These are phyloP conservation scores for Pampus argenteus DNA, from an alignment of 2,797 vertebrate species.

Conservation along the genomic window DNA sequence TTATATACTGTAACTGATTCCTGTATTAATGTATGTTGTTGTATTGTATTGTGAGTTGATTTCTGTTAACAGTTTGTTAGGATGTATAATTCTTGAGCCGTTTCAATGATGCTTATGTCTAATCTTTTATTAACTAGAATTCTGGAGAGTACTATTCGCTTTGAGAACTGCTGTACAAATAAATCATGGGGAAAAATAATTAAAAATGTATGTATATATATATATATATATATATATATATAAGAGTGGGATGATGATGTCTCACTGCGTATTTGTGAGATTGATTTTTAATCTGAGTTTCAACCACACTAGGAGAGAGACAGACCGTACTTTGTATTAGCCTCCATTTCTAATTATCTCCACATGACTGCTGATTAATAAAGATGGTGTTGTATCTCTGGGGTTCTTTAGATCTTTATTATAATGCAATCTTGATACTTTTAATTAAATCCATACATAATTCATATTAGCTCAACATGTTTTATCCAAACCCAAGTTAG, in stretches of 20 bases:
- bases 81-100: too few species aligned
- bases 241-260: too few species aligned
- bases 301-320: neutral
- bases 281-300: neutral
- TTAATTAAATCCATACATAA: slow-evolving; percentile 53
- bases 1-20: too few species aligned
- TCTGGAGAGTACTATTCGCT: neutral
- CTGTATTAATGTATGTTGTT: too few species aligned
- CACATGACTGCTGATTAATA: slow-evolving; percentile 7
- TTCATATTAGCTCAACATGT: slow-evolving; percentile 25
- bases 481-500: slow-evolving; percentile 31
- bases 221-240: too few species aligned
- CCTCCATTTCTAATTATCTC: slow-evolving; percentile 10
- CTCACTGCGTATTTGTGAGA: neutral
- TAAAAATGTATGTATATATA: too few species aligned
- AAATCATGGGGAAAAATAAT: too few species aligned
- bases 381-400: slow-evolving; percentile 24
- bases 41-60: too few species aligned
- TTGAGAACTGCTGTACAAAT: neutral
- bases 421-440: slow-evolving; percentile 45
- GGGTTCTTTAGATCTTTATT: slow-evolving; percentile 45
- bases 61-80: too few species aligned
- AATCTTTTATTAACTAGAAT: neutral
- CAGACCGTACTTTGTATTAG: neutral
- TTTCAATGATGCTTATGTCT: neutral